phyloP scores from a whole-genome alignment of 2,113 vertebrate species.

The Cepphus grylle region DNA sequence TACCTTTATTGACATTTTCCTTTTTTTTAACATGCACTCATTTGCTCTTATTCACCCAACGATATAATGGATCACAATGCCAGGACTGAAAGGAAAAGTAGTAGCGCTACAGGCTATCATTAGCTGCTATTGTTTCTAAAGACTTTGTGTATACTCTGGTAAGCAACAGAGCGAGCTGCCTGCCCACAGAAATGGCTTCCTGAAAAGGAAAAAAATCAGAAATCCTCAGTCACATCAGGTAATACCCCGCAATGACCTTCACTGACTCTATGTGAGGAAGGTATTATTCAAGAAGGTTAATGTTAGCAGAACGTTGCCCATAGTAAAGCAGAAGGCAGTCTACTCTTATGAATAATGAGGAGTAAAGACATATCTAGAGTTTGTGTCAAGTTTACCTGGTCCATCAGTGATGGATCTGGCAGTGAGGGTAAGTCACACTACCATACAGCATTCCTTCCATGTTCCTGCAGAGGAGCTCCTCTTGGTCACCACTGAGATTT shows the following conservation, averaged over 20 bases:
- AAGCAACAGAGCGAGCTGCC: background rate
- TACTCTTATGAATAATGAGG: background rate
- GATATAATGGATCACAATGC: background rate
- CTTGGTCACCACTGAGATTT: background rate
- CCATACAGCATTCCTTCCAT: background rate
- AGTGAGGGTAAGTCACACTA: background rate
- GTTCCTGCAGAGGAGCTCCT: background rate
- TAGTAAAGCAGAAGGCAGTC: background rate
- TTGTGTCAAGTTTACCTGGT: background rate
- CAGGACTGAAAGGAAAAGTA: background rate
- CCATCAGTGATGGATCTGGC: background rate
- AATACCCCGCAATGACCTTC: background rate
- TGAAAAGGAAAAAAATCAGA: background rate
- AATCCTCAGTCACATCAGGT: background rate
- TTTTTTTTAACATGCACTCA: background rate
- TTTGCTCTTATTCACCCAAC: background rate
- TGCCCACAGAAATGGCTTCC: background rate
- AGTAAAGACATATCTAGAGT: background rate
- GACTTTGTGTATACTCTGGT: background rate
- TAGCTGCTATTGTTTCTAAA: background rate
- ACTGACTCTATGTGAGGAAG: background rate
- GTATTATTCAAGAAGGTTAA: background rate
- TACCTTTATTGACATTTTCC: background rate
- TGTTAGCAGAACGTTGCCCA: background rate
- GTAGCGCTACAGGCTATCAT: background rate